Percentiles rank a stretch among this genome's conserved stretches.
Evolutionary conservation across 2,113 vertebrate genomes (phyloP).

Genomic region (Crocuta crocuta): DNA sequence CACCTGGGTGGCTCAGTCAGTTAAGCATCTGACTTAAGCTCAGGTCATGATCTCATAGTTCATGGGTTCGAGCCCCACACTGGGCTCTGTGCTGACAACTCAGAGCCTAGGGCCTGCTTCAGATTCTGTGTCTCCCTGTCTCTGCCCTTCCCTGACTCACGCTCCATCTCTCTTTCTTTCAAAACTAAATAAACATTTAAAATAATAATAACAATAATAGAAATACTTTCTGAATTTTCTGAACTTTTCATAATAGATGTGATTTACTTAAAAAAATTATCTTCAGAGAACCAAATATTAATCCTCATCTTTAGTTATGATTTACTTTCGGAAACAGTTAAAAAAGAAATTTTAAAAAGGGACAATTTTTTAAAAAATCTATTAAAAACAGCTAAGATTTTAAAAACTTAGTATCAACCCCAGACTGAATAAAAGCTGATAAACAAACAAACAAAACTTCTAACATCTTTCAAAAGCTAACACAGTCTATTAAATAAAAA

Average conservation of each 20-base stretch:
- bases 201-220: too few species aligned
- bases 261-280: not conserved
- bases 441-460: not conserved
- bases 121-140: too few species aligned
- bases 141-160: too few species aligned
- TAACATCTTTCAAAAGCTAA: not conserved
- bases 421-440: not conserved
- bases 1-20: too few species aligned
- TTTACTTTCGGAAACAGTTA: conserved; percentile 1
- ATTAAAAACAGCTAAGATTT: not conserved
- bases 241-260: not conserved
- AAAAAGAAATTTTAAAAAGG: not conserved
- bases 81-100: too few species aligned
- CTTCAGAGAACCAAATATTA: conserved; percentile 14
- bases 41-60: too few species aligned
- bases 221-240: not conserved
- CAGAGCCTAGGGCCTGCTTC: too few species aligned
- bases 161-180: too few species aligned
- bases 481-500: not conserved
- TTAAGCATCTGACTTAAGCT: too few species aligned
- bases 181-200: too few species aligned
- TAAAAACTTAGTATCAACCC: not conserved
- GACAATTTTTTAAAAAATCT: not conserved
- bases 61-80: too few species aligned
- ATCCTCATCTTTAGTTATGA: not conserved